Conservation (phyloP, 2,888 invertebrate species). For the Conistra vaccinii region DNA sequence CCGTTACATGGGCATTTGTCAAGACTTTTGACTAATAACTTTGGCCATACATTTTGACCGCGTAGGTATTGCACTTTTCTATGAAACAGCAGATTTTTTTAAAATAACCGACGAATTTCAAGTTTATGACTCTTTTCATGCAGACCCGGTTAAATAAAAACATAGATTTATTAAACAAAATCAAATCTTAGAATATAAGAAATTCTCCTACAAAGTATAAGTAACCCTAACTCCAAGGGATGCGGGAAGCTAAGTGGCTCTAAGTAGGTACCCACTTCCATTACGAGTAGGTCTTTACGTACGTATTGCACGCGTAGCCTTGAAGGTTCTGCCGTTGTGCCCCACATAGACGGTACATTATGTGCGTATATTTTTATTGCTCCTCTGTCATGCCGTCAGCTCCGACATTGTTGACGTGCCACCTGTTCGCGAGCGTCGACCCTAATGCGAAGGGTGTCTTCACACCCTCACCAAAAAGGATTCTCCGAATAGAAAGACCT, state of each 20-base stretch:
- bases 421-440: constrained; percentile 51
- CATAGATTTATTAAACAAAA: no score
- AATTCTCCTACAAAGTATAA: constrained; percentile 5
- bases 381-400: constrained; percentile 43
- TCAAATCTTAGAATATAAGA: no score
- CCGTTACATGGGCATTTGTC: no score
- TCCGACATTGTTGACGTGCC: constrained; percentile 57
- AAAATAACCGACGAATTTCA: no score
- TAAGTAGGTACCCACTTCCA: constrained; percentile 18
- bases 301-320: constrained; percentile 46
- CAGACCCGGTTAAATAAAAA: no score
- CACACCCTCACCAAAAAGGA: constrained; percentile 13
- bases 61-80: no score
- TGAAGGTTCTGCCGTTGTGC: constrained; percentile 14
- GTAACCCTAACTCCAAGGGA: constrained; percentile 12
- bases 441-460: constrained; percentile 36
- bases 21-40: no score
- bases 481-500: background rate
- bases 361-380: constrained; percentile 50
- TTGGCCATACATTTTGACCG: no score
- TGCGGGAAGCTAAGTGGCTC: constrained; percentile 41
- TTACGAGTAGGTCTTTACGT: constrained; percentile 29
- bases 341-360: constrained; percentile 27
- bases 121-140: no score
- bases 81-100: no score